These are phyloP conservation scores for Rhyacichthys aspro DNA, from an alignment of 2,797 vertebrate species.

Conservation along the genomic window DNA sequence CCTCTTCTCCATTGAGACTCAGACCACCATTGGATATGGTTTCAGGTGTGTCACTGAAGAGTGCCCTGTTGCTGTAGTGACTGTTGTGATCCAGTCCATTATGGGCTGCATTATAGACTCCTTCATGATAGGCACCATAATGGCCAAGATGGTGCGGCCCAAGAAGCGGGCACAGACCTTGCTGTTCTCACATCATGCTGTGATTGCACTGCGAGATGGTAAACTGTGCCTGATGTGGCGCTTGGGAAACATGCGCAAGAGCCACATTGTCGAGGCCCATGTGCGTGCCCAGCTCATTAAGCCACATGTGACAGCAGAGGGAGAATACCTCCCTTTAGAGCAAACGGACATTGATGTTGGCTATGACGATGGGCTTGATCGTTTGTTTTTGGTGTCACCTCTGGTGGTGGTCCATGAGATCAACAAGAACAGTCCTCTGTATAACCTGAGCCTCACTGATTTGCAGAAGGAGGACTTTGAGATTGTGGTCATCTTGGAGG, in stretches of 20 bases:
- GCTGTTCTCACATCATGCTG: constrained; percentile 89
- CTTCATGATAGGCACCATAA: constrained; percentile 96
- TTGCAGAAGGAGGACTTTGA: constrained; percentile 92
- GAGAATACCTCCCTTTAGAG: constrained; percentile 91
- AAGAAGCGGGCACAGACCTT: constrained; percentile 93
- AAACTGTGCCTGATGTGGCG: constrained; percentile 95
- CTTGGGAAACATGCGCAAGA: constrained; percentile 92
- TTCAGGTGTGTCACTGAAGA: constrained; percentile 94
- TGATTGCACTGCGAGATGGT: constrained; percentile 88
- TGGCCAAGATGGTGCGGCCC: constrained; percentile 96
- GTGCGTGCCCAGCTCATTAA: constrained; percentile 92
- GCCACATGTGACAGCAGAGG: constrained; percentile 88
- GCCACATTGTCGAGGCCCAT: constrained; percentile 94
- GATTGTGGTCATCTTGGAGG: constrained; percentile 97
- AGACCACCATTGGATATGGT: constrained; percentile 93
- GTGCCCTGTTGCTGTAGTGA: constrained; percentile 88
- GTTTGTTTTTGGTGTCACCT: constrained; percentile 93
- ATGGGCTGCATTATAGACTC: constrained; percentile 94
- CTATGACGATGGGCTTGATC: constrained; percentile 92
- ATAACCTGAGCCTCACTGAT: constrained; percentile 83
- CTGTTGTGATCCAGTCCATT: constrained; percentile 93
- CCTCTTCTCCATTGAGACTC: constrained; percentile 94
- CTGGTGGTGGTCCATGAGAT: constrained; percentile 93
- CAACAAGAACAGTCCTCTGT: constrained; percentile 89
- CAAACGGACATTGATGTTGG: constrained; percentile 94